phyloP scores from a whole-genome alignment of 1,140 invertebrate genomes.

The Cyphomyrmex costatus region DNA sequence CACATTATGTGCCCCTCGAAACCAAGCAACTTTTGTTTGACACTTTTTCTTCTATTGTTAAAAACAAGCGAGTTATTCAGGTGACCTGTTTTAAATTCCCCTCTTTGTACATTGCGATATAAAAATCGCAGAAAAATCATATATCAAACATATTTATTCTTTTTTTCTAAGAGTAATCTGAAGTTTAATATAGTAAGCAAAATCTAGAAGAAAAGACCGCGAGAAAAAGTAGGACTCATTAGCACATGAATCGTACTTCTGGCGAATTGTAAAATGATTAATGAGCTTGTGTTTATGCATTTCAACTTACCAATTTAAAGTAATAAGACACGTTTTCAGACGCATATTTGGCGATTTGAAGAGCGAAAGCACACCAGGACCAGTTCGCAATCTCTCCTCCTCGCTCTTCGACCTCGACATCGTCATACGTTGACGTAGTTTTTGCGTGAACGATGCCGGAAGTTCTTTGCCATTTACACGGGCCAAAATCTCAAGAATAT shows the following conservation, averaged over 20 bases:
- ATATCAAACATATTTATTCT: not conserved
- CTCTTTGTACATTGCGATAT: no score
- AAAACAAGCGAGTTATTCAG: no score
- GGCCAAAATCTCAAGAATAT: constrained; percentile 92
- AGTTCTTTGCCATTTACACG: constrained; percentile 92
- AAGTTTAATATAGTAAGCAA: not conserved
- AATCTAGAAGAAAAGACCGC: not conserved
- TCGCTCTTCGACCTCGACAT: constrained; percentile 90
- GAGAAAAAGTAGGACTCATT: not conserved
- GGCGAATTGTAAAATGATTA: not conserved
- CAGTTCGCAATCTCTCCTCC: constrained; percentile 87
- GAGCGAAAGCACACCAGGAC: constrained; percentile 90
- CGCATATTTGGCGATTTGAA: constrained; percentile 95
- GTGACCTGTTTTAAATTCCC: no score
- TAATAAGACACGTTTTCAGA: constrained; percentile 89
- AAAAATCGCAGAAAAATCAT: not conserved
- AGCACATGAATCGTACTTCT: no score
- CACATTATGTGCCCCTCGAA: no score
- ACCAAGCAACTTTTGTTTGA: no score
- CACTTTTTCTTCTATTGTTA: no score
- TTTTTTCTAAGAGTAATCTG: not conserved
- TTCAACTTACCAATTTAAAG: constrained; percentile 87
- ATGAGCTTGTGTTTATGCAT: not conserved
- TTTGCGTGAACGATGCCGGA: constrained; percentile 91
- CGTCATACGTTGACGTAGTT: constrained; percentile 91